Percentiles rank a stretch among this genome's conserved stretches.
These are phyloP conservation scores for Zele albiditarsus DNA, from an alignment of 2,888 invertebrate genomes.

Conservation along the genomic window DNA sequence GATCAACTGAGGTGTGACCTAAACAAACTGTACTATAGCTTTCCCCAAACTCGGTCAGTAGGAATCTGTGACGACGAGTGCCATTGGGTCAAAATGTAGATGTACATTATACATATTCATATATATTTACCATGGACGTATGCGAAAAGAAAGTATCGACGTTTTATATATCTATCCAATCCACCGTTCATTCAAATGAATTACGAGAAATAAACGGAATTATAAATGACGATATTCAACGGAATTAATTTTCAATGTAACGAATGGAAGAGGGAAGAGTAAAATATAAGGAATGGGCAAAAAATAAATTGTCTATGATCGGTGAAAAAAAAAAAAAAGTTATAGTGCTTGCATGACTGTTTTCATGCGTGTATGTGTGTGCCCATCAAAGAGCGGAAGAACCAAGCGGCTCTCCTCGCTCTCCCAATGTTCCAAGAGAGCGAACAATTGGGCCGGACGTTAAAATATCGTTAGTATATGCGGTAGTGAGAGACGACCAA, in stretches of 20 bases:
- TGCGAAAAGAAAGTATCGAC: constrained; percentile 15
- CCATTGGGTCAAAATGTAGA: constrained; percentile 53
- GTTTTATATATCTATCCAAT: not conserved
- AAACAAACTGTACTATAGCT: constrained; percentile 40
- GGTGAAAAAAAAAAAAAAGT: not conserved
- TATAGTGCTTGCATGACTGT: not conserved
- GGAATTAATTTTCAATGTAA: not conserved
- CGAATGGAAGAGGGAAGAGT: not conserved
- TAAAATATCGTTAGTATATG: constrained; percentile 47
- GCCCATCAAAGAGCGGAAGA: constrained; percentile 64
- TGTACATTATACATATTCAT: not conserved
- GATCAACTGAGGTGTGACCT: not conserved
- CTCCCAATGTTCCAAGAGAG: constrained; percentile 70
- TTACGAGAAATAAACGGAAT: not conserved
- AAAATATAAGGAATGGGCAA: not conserved
- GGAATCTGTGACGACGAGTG: constrained; percentile 65
- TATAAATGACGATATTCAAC: not conserved
- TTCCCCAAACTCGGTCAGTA: constrained; percentile 65
- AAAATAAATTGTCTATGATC: not conserved
- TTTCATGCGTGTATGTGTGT: constrained; percentile 17
- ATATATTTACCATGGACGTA: not conserved
- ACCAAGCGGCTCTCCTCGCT: constrained; percentile 50
- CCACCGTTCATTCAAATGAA: not conserved
- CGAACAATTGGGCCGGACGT: constrained; percentile 68
- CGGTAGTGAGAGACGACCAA: constrained; percentile 31